These are phyloP conservation scores for Tipula unca DNA, from an alignment of 2,888 invertebrate genomes.

Conservation along the genomic window DNA sequence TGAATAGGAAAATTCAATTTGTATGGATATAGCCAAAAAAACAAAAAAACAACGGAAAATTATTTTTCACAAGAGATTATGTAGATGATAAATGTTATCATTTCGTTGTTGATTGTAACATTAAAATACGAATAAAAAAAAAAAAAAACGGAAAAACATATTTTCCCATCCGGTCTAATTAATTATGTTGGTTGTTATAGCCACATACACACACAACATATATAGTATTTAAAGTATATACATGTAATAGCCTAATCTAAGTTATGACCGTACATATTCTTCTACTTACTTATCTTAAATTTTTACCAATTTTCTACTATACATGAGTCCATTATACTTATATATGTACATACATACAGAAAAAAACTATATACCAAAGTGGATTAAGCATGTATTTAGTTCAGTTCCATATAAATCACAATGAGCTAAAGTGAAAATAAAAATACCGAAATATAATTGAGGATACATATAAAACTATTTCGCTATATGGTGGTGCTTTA, in stretches of 20 bases:
- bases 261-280: neutral
- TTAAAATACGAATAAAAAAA: neutral
- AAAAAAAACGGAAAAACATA: neutral
- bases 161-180: neutral
- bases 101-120: neutral
- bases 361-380: neutral
- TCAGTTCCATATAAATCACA: neutral
- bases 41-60: neutral
- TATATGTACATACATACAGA: neutral
- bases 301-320: neutral
- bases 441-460: neutral
- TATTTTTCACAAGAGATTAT: neutral
- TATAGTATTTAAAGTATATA: neutral
- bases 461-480: too few relatives aligned
- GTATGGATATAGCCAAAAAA: neutral
- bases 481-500: neutral
- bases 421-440: neutral
- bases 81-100: neutral
- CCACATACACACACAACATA: neutral
- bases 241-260: neutral
- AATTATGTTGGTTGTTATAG: neutral
- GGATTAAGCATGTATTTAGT: neutral
- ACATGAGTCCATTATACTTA: too few relatives aligned
- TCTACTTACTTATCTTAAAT: neutral
- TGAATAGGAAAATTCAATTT: neutral